Percentiles rank a stretch among this genome's conserved stretches.
Conservation (phyloP, 2,888 invertebrate species). For the Habroteleia sp. region DNA sequence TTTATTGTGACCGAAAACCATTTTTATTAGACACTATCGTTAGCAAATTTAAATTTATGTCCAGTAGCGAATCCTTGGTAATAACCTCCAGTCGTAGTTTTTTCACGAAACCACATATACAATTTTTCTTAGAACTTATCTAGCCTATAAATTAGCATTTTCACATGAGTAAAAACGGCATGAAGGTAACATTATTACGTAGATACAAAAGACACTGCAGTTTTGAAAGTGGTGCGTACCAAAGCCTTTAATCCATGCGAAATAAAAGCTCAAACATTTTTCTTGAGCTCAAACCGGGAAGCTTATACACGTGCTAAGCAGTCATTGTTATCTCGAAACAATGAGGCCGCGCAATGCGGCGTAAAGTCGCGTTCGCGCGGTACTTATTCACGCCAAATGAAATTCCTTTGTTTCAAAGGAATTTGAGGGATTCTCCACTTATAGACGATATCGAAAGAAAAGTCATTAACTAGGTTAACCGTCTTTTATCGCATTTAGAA, state of each 20-base stretch:
- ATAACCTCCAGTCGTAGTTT: conserved; percentile 13
- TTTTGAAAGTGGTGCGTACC: conserved; percentile 51
- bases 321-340: conserved; percentile 61
- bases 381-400: conserved; percentile 50
- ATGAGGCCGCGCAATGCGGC: conserved; percentile 49
- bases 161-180: conserved; percentile 38
- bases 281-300: conserved; percentile 51
- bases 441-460: conserved; percentile 30
- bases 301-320: conserved; percentile 58
- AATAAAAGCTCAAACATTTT: conserved; percentile 62
- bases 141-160: conserved; percentile 54
- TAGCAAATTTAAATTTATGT: conserved; percentile 12
- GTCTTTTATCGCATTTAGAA: conserved; percentile 1
- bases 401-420: conserved; percentile 54
- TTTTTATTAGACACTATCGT: neutral
- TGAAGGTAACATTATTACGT: conserved; percentile 50
- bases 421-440: conserved; percentile 43
- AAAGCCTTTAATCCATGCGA: conserved; percentile 50
- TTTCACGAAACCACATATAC: conserved; percentile 31
- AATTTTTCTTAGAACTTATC: conserved; percentile 41
- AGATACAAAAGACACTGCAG: conserved; percentile 49
- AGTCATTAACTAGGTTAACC: conserved; percentile 29
- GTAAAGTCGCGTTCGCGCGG: conserved; percentile 50
- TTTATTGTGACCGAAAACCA: too few species aligned
- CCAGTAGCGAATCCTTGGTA: conserved; percentile 2